Evolutionary conservation across 2,797 vertebrate genomes (phyloP), one percentile per base, ranked within the genome.

Genomic region (Poeciliopsis gracilis): DNA sequence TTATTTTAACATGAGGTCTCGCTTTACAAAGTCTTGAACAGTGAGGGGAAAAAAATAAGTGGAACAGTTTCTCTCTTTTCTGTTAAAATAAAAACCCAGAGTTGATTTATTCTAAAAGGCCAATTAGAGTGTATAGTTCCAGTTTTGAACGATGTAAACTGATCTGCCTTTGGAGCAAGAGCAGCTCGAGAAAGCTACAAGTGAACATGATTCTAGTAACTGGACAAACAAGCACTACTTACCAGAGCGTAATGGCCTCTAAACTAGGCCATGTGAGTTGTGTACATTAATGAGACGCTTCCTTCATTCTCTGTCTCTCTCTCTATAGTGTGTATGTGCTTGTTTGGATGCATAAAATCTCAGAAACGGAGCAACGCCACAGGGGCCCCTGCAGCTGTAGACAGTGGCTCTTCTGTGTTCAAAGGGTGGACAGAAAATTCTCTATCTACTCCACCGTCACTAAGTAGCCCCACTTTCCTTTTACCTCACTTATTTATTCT

Each of bases 341-440:
- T 83, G 79, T 75, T 76, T 49, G 45, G 30, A 63, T 69, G 23
- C 51, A 46, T 81, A 38, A 63, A 30, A 79, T 82, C 81, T 78
- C 79, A 55, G 79, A 77, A 79, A 86, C 67, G 80, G 88, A 87
- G 89, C 88, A 88, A 83, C 38, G 18, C 79, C 85, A 87, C 84
- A 38, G 83, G 83, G 83, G 70, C 86, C 82, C 76, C 63, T 86
- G 89, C 93, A 94, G 93, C 92, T 93, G 93, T 91, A 86, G 85
- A 94, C 91, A 94, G 86, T 80, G 87, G 76, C 89, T 82, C 80
- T 74, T 84, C 92, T 94, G 92, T 93, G 83, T 86, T 82, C 83
- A 59, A 81, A 86, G 66, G 53, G 75, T 66, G 77, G 87, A 94
- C 93, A 94, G 82, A 83, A 23, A 82, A n/a, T 84, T 83, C 87